phyloP scores from a whole-genome alignment of 2,888 invertebrate genomes.

The Phyllotreta striolata region DNA sequence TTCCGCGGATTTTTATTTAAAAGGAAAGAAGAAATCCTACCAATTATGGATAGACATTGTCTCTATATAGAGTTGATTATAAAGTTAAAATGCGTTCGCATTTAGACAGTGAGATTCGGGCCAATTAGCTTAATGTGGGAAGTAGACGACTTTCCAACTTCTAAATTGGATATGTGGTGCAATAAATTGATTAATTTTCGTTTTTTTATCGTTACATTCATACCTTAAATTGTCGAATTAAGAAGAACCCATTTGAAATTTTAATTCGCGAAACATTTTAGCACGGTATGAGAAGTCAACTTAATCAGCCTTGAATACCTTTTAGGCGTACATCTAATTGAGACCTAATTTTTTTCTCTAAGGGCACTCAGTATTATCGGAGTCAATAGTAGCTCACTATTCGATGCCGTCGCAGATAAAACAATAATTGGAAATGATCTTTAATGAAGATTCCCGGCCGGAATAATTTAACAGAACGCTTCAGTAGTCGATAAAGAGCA shows the following conservation, averaged over 20 bases:
- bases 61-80: slow-evolving; percentile 18
- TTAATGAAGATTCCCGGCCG: slow-evolving; percentile 13
- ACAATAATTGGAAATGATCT: slow-evolving; percentile 26
- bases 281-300: no score
- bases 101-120: slow-evolving; percentile 23
- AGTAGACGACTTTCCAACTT: slow-evolving; percentile 11
- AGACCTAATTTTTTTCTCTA: no score
- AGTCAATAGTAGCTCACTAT: slow-evolving; percentile 13
- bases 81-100: slow-evolving; percentile 1
- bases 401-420: slow-evolving; percentile 24
- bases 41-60: slow-evolving; percentile 19
- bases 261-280: no score
- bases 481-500: slow-evolving; percentile 13
- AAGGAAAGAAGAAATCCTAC: slow-evolving; percentile 15
- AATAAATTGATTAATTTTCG: no score
- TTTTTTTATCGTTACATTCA: no score
- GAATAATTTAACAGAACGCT: slow-evolving; percentile 21
- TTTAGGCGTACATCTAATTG: no score
- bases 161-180: slow-evolving; percentile 3
- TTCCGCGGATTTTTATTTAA: slow-evolving; percentile 14
- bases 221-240: no score
- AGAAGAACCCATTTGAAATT: no score
- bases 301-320: neutral
- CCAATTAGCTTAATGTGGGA: slow-evolving; percentile 21
- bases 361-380: neutral